phyloP scores from a whole-genome alignment of 2,113 vertebrate genomes.

The Elachura formosa region DNA sequence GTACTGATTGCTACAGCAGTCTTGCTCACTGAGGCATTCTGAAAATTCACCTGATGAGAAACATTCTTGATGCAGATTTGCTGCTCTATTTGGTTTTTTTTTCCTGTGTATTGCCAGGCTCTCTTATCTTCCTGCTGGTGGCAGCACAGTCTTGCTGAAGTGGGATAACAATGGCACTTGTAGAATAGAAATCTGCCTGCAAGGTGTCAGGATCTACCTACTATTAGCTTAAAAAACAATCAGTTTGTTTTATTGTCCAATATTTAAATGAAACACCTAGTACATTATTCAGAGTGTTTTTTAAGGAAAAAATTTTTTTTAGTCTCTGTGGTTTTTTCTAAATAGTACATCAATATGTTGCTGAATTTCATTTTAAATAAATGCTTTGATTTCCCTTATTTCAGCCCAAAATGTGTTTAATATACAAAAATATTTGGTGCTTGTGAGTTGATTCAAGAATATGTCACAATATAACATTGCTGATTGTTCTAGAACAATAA shows the following conservation, averaged over 20 bases:
- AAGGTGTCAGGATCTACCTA: neutral
- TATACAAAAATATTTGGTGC: neutral
- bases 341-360: neutral
- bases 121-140: constrained; percentile 57
- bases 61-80: neutral
- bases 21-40: neutral
- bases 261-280: neutral
- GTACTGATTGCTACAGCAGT: neutral
- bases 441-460: neutral
- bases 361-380: neutral
- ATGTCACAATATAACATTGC: neutral
- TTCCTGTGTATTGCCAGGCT: neutral
- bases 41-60: neutral
- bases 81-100: neutral
- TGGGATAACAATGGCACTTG: neutral
- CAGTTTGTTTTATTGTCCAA: neutral
- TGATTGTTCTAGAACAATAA: neutral
- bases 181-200: neutral
- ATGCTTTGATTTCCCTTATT: neutral
- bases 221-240: neutral
- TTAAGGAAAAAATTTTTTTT: neutral
- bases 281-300: neutral
- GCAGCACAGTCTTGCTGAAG: constrained; percentile 51
- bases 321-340: neutral
- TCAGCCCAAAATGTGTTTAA: neutral